Evolutionary conservation across 2,888 invertebrate genomes (phyloP).

Genomic region (Pediacus dermestoides): DNA sequence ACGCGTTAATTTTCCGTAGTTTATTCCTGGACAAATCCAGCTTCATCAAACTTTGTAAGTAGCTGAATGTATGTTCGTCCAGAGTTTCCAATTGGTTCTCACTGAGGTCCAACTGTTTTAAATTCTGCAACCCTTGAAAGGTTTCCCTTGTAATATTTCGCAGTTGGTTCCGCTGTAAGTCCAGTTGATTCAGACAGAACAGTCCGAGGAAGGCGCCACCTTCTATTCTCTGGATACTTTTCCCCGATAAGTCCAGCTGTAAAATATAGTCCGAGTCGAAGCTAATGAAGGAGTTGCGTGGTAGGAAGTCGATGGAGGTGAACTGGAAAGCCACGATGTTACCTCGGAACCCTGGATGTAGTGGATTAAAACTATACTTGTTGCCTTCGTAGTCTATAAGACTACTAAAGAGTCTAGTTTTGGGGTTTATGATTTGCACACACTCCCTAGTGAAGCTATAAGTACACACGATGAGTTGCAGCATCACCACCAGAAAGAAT

Average conservation of each 20-base stretch:
- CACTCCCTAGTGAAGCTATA: too few species aligned
- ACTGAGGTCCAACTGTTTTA: conserved; percentile 30
- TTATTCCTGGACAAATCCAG: conserved; percentile 38
- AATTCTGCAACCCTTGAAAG: conserved; percentile 25
- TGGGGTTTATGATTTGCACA: conserved; percentile 5
- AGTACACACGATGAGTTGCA: too few species aligned
- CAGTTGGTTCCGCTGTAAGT: conserved; percentile 35
- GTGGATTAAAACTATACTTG: conserved; percentile 29
- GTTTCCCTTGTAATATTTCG: conserved; percentile 22
- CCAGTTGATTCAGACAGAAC: conserved; percentile 33
- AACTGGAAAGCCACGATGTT: conserved; percentile 32
- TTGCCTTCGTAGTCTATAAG: conserved; percentile 34
- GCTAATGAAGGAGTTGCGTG: conserved; percentile 34
- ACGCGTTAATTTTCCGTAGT: conserved; percentile 21
- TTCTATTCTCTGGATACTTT: conserved; percentile 31
- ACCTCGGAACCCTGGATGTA: conserved; percentile 24
- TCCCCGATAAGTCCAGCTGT: conserved; percentile 30
- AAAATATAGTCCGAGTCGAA: conserved; percentile 33
- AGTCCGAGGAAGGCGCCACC: conserved; percentile 35
- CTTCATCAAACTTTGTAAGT: conserved; percentile 19
- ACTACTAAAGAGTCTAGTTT: conserved; percentile 29
- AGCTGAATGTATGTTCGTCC: conserved; percentile 19
- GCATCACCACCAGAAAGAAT: too few species aligned
- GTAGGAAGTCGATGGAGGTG: conserved; percentile 21
- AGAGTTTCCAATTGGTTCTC: conserved; percentile 29